phyloP scores from a whole-genome alignment of 2,888 invertebrate genomes.

The Mechanitis messenoides region DNA sequence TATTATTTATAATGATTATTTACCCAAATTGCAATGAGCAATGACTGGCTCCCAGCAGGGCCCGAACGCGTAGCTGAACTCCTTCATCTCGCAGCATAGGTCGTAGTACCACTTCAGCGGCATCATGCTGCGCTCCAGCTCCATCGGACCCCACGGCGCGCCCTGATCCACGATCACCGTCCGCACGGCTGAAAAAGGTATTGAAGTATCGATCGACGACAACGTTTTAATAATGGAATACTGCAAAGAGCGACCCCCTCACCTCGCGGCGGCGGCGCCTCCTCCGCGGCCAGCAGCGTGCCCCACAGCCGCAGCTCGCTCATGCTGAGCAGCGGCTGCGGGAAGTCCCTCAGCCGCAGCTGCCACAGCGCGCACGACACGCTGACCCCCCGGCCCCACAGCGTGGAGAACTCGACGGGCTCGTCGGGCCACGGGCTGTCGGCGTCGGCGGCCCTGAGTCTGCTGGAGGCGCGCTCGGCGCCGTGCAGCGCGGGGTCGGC shows the following conservation, averaged over 20 bases:
- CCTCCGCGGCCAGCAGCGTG: constrained; percentile 92
- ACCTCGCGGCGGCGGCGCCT: constrained; percentile 82
- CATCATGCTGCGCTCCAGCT: constrained; percentile 94
- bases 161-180: constrained; percentile 88
- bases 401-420: constrained; percentile 89
- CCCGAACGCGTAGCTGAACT: constrained; percentile 95
- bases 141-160: constrained; percentile 87
- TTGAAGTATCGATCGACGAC: neutral
- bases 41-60: constrained; percentile 99
- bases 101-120: constrained; percentile 98
- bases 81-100: constrained; percentile 93
- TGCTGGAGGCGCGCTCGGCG: constrained; percentile 81
- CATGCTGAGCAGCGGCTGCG: constrained; percentile 92
- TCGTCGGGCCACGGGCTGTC: constrained; percentile 95
- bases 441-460: constrained; percentile 88
- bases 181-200: constrained; percentile 77
- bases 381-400: constrained; percentile 94
- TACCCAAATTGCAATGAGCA: constrained; percentile 89
- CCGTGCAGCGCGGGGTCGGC: constrained; percentile 94
- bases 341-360: constrained; percentile 94
- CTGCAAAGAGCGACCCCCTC: constrained; percentile 5
- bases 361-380: constrained; percentile 91
- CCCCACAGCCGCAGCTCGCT: constrained; percentile 92
- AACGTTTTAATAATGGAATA: too few relatives aligned
- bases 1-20: too few relatives aligned